Evolutionary conservation across 2,888 invertebrate species (phyloP).

Genomic region (Thecophora atra): DNA sequence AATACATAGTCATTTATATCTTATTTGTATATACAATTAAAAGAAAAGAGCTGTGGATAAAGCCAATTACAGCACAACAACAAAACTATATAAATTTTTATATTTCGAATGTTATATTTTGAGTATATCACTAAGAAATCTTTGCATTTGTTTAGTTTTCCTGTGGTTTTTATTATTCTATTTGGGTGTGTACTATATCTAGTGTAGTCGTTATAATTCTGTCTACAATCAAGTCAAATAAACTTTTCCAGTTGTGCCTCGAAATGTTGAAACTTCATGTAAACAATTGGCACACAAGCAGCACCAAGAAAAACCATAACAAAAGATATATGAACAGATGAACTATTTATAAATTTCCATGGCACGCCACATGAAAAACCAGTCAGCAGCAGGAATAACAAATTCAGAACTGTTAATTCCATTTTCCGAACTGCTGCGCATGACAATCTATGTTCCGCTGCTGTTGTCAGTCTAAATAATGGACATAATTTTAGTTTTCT

Average conservation of each 20-base stretch:
- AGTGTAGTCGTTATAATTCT: background rate
- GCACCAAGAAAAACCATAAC: constrained; percentile 20
- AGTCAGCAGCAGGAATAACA: background rate
- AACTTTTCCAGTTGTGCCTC: constrained; percentile 22
- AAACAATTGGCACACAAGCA: constrained; percentile 37
- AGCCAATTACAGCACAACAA: background rate
- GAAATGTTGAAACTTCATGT: constrained; percentile 29
- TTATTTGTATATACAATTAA: background rate
- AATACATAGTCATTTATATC: too few species aligned
- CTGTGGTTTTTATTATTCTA: constrained; percentile 5
- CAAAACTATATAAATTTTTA: too few species aligned
- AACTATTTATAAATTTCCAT: background rate
- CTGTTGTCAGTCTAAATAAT: constrained; percentile 27
- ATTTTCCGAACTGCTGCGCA: constrained; percentile 1
- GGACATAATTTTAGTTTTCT: constrained; percentile 23
- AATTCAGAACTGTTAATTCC: constrained; percentile 7
- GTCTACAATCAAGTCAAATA: constrained; percentile 21
- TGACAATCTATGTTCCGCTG: constrained; percentile 8
- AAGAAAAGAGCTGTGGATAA: constrained; percentile 7
- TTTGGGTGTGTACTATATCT: background rate
- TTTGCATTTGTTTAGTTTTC: background rate
- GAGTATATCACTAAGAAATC: background rate
- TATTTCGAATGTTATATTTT: too few species aligned
- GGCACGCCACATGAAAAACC: constrained; percentile 16
- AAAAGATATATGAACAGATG: background rate